These are phyloP conservation scores for Pelodiscus sinensis DNA, from an alignment of 2,113 vertebrate genomes.

Conservation along the genomic window DNA sequence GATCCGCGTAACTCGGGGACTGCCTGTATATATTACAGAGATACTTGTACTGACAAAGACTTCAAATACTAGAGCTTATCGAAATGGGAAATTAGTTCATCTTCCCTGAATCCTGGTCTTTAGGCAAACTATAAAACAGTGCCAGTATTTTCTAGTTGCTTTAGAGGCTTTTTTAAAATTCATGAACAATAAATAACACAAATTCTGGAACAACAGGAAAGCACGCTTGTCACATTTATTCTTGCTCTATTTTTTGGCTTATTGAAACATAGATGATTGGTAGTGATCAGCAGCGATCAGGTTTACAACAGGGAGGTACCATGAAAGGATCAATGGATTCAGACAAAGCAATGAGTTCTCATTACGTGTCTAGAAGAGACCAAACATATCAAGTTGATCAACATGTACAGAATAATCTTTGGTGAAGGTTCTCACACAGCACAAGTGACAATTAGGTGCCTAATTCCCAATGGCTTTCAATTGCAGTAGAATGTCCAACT, in stretches of 20 bases:
- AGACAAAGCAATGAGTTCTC: neutral
- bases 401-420: neutral
- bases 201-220: slow-evolving; percentile 1
- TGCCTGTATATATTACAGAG: too few species aligned
- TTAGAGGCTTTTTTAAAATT: neutral
- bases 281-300: neutral
- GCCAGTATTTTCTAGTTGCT: neutral
- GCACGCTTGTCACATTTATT: neutral
- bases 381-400: neutral
- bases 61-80: neutral
- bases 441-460: neutral
- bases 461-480: neutral
- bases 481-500: neutral
- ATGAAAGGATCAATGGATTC: neutral
- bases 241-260: neutral
- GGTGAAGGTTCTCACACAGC: neutral
- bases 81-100: neutral
- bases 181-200: neutral
- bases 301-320: neutral
- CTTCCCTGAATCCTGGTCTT: neutral
- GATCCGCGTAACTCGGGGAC: too few species aligned
- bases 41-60: neutral
- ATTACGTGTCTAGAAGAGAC: neutral
- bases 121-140: neutral
- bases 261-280: neutral